phyloP scores from a whole-genome alignment of 2,113 vertebrate species.

The Brevimyrus niger region DNA sequence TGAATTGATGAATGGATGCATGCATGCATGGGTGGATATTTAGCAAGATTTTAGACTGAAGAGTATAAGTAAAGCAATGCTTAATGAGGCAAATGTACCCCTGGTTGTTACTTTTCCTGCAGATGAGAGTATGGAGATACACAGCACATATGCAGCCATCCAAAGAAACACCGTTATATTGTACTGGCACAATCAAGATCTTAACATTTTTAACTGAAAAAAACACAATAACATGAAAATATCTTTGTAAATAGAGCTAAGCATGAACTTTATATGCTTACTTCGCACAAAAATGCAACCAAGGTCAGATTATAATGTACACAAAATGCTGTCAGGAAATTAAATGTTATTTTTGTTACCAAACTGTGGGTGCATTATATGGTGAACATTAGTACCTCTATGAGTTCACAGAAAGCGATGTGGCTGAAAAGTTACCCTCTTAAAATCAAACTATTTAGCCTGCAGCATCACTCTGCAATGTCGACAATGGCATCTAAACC shows the following conservation, averaged over 20 bases:
- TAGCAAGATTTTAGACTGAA: background rate
- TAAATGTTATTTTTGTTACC: background rate
- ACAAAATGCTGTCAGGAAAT: background rate
- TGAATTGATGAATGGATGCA: background rate
- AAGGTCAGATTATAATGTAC: background rate
- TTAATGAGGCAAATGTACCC: background rate
- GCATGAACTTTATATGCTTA: background rate
- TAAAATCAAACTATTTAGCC: background rate
- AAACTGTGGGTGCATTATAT: background rate
- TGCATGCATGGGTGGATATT: background rate
- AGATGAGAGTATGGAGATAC: background rate
- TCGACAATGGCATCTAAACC: background rate
- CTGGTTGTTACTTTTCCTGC: background rate
- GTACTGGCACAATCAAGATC: background rate
- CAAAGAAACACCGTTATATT: background rate
- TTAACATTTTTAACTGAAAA: background rate
- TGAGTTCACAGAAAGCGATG: background rate
- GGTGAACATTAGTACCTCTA: background rate
- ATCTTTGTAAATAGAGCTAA: background rate
- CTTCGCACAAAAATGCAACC: background rate
- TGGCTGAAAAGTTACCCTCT: background rate
- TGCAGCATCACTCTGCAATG: background rate
- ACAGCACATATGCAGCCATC: background rate
- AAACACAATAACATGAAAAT: background rate
- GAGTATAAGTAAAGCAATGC: background rate